A percentile compares a stretch with the other conserved stretches of the same genome.
Evolutionary conservation across 2,113 vertebrate genomes (phyloP).

Genomic region (Forbesichthys agassizii): DNA sequence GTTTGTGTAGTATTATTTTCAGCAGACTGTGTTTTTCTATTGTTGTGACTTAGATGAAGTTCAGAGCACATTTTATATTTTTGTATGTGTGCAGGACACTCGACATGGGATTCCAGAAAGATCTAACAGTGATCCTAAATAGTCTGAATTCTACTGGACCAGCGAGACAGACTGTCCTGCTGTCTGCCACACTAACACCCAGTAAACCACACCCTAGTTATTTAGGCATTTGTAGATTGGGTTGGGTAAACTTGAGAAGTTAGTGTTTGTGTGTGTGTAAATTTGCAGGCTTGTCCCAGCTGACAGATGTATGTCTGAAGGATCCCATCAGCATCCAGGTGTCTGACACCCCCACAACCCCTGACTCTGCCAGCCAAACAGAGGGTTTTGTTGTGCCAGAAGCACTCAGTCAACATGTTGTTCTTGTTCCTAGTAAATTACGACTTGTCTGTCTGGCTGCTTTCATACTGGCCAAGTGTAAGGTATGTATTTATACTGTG

Average conservation of each 20-base stretch:
- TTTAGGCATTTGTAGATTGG: background rate
- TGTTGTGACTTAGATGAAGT: too few species aligned
- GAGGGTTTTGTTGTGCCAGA: constrained; percentile 85
- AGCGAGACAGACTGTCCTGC: constrained; percentile 86
- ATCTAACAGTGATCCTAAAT: constrained; percentile 87
- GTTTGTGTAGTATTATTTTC: too few species aligned
- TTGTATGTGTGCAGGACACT: constrained; percentile 77
- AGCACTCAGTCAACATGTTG: constrained; percentile 82
- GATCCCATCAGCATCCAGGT: constrained; percentile 82
- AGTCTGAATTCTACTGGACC: constrained; percentile 79
- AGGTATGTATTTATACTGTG: constrained; percentile 70
- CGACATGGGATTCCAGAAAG: constrained; percentile 96
- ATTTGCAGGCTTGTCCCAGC: constrained; percentile 79
- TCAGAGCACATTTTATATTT: too few species aligned
- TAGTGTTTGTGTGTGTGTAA: constrained; percentile 4
- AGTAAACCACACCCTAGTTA: constrained; percentile 68
- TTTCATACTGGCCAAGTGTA: constrained; percentile 89
- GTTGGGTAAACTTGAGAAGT: background rate
- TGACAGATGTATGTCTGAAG: constrained; percentile 86
- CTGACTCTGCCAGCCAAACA: constrained; percentile 12
- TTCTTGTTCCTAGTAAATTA: constrained; percentile 93
- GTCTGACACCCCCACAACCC: constrained; percentile 49
- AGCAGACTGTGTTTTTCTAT: too few species aligned
- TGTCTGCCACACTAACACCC: constrained; percentile 89
- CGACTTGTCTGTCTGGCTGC: constrained; percentile 89